Evolutionary conservation across 2,113 vertebrate species (phyloP), one percentile per base, ranked within the genome.

Genomic region (Chaenocephalus aceratus): DNA sequence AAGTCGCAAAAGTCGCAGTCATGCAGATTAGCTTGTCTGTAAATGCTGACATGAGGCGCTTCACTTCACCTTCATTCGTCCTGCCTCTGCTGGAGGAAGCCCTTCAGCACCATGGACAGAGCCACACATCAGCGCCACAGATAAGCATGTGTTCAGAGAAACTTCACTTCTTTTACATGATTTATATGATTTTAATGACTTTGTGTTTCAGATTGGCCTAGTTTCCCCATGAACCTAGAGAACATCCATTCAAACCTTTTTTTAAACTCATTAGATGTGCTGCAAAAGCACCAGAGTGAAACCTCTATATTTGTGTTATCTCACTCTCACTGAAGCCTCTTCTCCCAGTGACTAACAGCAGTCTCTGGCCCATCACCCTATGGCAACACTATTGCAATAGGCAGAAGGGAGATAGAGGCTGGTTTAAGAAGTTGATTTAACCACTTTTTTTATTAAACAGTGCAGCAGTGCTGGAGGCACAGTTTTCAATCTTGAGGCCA

Each of bases 31-130:
- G 23, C 18, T 41, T 79, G 49, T 65, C 78, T 66, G 51, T 74
- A 71, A 79, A 89, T 7, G 69, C 57, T 53, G 79, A 76, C 76
- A 79, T n/a, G 60, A 77, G 58, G 45, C 30, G 9, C 48, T 36
- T 68, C 21, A 58, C 75, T 79, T 82, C 81, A 81, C 86, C 82
- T 87, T 84, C 67, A 79, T 54, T 21, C 46, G 73, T 75, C 76
- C 79, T 61, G 63, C 66, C 30, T 73, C 64, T 58, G 61, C 45
- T 4, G 14, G 7, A 45, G 45, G 30, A 57, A 79, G 53, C 15
- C 21, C 14, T 89, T 89, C 86, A 91, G 91, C 57, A 88, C 88
- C 86, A 73, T 2, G 82, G 86, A 85, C 71, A 88, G 87, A 48
- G 61, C 70, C 84, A 52, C 3, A 16, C 41, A 18, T 16, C 23